phyloP scores from a whole-genome alignment of 2,888 invertebrate species.

The Hypselothyrea guttata region DNA sequence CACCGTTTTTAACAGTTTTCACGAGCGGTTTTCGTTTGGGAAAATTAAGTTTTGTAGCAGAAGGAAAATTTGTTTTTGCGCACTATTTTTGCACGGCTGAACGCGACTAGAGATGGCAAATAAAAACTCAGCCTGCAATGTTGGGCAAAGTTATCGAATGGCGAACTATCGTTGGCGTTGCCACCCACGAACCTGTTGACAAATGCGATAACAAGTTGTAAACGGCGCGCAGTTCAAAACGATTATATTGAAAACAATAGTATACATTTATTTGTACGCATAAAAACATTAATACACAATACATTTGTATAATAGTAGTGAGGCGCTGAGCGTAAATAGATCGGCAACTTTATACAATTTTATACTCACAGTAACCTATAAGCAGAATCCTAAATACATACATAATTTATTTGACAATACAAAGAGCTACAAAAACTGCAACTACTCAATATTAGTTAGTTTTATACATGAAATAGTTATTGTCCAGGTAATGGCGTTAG shows the following conservation, averaged over 20 bases:
- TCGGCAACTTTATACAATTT: slow-evolving; percentile 31
- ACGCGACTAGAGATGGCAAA: slow-evolving; percentile 46
- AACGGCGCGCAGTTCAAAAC: slow-evolving; percentile 1
- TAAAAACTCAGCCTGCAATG: not conserved
- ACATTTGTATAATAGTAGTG: slow-evolving; percentile 36
- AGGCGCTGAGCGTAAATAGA: slow-evolving; percentile 41
- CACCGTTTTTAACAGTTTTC: too few species aligned
- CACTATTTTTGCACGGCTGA: slow-evolving; percentile 47
- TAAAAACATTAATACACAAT: slow-evolving; percentile 54
- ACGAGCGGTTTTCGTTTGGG: too few species aligned
- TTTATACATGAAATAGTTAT: slow-evolving; percentile 46
- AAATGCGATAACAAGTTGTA: not conserved
- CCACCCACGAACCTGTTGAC: slow-evolving; percentile 7
- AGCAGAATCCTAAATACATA: slow-evolving; percentile 22
- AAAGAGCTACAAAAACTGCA: slow-evolving; percentile 17
- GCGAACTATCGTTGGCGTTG: slow-evolving; percentile 13
- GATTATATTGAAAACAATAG: slow-evolving; percentile 7
- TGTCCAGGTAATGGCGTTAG: slow-evolving; percentile 52
- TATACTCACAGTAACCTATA: slow-evolving; percentile 1
- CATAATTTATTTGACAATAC: slow-evolving; percentile 12
- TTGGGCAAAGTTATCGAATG: slow-evolving; percentile 10
- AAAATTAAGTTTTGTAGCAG: too few species aligned
- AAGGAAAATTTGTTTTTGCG: slow-evolving; percentile 40
- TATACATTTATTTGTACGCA: slow-evolving; percentile 55
- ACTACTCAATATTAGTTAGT: slow-evolving; percentile 18